Conservation (phyloP, 2,888 invertebrate genomes). For the Aphelenchoides bicaudatus region DNA sequence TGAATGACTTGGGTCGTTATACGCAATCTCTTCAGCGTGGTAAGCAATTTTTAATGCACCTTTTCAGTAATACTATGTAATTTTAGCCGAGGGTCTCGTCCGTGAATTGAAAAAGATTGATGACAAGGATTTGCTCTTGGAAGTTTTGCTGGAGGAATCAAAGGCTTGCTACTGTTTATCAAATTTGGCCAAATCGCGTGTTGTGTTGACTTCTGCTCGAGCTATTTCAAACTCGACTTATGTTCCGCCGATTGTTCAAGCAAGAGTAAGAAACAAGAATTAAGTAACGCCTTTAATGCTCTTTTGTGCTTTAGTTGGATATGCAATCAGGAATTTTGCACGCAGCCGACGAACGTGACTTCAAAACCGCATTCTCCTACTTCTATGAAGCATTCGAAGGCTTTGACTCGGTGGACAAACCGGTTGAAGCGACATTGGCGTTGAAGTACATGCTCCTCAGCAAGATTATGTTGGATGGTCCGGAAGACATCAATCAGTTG, state of each 20-base stretch:
- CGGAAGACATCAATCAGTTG: conserved; percentile 63
- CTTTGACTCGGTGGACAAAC: conserved; percentile 84
- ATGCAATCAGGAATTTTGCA: conserved; percentile 93
- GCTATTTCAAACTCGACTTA: conserved; percentile 99
- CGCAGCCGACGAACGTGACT: conserved; percentile 98
- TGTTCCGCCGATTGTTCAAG: conserved; percentile 96
- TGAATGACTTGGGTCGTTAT: conserved; percentile 64
- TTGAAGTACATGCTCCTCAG: conserved; percentile 96
- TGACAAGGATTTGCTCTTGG: conserved; percentile 93
- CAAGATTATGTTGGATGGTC: conserved; percentile 63
- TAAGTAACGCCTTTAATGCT: no score
- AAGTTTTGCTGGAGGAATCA: conserved; percentile 92
- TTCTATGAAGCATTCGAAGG: conserved; percentile 96
- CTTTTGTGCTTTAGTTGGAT: no score
- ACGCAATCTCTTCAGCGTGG: conserved; percentile 33
- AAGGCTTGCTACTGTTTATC: conserved; percentile 94
- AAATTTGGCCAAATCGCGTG: conserved; percentile 85
- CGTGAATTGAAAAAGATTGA: conserved; percentile 93
- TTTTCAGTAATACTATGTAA: neutral
- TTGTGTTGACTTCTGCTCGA: conserved; percentile 90
- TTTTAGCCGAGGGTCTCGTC: conserved; percentile 68
- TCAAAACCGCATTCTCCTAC: conserved; percentile 98
- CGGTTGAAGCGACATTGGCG: conserved; percentile 81
- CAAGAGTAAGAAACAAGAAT: no score
- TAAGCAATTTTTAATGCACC: neutral